Evolutionary conservation across 2,113 vertebrate species (phyloP).

Genomic region (Esox niger): DNA sequence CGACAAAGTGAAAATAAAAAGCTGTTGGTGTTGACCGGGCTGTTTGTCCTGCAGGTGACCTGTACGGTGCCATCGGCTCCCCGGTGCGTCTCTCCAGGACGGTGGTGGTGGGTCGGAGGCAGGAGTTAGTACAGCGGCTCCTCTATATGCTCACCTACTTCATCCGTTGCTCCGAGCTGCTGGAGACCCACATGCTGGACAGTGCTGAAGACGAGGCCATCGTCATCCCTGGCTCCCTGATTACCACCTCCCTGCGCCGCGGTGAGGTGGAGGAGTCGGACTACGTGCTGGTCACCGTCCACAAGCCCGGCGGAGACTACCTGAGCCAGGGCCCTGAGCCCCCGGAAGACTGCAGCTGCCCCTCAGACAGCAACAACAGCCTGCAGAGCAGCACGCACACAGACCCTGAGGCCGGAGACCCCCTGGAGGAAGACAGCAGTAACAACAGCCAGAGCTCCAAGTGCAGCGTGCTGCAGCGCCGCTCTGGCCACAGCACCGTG

Average conservation of each 20-base stretch:
- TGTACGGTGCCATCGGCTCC: constrained; percentile 95
- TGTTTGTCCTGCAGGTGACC: constrained; percentile 78
- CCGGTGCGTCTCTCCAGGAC: constrained; percentile 92
- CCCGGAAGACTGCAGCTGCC: background rate
- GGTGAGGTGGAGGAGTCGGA: constrained; percentile 97
- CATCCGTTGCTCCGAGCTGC: constrained; percentile 95
- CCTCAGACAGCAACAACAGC: constrained; percentile 79
- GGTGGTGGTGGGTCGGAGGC: constrained; percentile 89
- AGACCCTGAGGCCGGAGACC: constrained; percentile 51
- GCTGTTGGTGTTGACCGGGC: too few relatives aligned
- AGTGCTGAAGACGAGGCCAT: constrained; percentile 93
- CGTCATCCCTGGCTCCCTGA: constrained; percentile 93
- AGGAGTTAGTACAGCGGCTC: constrained; percentile 92
- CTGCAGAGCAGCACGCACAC: constrained; percentile 78
- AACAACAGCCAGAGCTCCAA: constrained; percentile 64
- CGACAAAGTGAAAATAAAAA: too few relatives aligned
- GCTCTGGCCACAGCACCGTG: constrained; percentile 44
- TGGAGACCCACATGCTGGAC: constrained; percentile 92
- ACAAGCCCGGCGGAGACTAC: constrained; percentile 87
- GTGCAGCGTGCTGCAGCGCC: constrained; percentile 64
- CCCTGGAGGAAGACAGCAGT: constrained; percentile 51
- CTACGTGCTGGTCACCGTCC: constrained; percentile 94
- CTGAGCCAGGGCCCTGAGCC: constrained; percentile 65
- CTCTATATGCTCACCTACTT: constrained; percentile 98
- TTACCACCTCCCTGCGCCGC: constrained; percentile 92